Percentiles rank a stretch among this genome's conserved stretches.
Evolutionary conservation across 2,113 vertebrate species (phyloP).

Genomic region (Orcinus orca): DNA sequence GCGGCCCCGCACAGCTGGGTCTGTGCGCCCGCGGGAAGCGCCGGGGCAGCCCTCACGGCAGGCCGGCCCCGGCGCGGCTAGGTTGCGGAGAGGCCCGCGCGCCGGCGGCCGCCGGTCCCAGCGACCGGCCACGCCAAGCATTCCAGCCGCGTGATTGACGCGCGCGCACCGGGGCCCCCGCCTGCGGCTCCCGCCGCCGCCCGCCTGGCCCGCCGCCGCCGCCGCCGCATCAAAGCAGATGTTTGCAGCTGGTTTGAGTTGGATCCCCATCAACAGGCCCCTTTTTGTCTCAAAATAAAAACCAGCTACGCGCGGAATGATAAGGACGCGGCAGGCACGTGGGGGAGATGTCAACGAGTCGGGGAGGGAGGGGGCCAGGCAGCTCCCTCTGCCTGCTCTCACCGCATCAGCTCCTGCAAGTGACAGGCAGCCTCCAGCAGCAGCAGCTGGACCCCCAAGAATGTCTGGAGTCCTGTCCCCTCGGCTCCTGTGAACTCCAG

Average conservation of each 20-base stretch:
- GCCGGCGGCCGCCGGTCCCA: constrained; percentile 69
- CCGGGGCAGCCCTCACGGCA: constrained; percentile 46
- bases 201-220: constrained; percentile 81
- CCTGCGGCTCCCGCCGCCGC: constrained; percentile 82
- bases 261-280: constrained; percentile 87
- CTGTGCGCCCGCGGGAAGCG: constrained; percentile 76
- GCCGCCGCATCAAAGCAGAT: constrained; percentile 93
- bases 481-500: background rate
- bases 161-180: constrained; percentile 76
- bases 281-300: constrained; percentile 91
- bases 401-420: background rate
- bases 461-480: background rate
- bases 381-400: background rate
- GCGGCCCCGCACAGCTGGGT: constrained; percentile 42
- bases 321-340: constrained; percentile 87
- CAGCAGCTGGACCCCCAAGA: background rate
- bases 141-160: constrained; percentile 91
- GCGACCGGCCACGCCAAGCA: constrained; percentile 84
- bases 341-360: constrained; percentile 78
- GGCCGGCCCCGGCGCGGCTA: constrained; percentile 17
- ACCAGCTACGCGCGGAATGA: constrained; percentile 90
- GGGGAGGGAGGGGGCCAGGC: background rate
- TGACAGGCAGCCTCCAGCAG: background rate
- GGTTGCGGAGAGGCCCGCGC: constrained; percentile 73
- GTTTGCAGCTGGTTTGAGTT: constrained; percentile 95